Evolutionary conservation across 1,140 invertebrate species (phyloP).

Genomic region (Lucilia sericata): DNA sequence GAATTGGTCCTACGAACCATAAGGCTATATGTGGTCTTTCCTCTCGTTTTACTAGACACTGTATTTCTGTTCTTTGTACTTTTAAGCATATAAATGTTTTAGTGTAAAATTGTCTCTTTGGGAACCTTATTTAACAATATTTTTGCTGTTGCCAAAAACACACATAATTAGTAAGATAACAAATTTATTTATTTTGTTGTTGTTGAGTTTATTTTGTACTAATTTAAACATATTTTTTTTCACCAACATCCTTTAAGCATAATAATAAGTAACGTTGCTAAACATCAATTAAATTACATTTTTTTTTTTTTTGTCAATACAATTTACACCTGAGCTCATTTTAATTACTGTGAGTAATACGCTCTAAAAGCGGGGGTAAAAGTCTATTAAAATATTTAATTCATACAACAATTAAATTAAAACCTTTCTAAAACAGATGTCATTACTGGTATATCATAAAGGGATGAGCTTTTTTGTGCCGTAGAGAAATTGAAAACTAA

Average conservation of each 20-base stretch:
- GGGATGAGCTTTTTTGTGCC: neutral
- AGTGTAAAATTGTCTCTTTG: constrained; percentile 29
- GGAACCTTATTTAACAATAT: constrained; percentile 26
- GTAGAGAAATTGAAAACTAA: constrained; percentile 22
- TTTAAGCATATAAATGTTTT: neutral
- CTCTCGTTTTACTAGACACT: neutral
- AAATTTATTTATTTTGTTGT: neutral
- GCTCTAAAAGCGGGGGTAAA: neutral
- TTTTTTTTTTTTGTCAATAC: constrained; percentile 33
- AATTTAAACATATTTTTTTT: neutral
- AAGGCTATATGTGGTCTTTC: too few relatives aligned
- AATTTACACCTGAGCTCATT: constrained; percentile 46
- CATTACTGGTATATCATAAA: neutral
- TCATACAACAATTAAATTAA: constrained; percentile 35
- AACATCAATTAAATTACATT: constrained; percentile 38
- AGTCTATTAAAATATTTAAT: constrained; percentile 27
- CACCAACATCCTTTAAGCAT: constrained; percentile 2
- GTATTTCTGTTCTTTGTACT: neutral
- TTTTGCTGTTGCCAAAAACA: constrained; percentile 23
- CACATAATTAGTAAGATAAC: constrained; percentile 40
- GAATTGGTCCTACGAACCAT: too few relatives aligned
- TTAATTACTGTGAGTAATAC: constrained; percentile 32
- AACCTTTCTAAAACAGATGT: constrained; percentile 32
- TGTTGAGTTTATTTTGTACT: neutral
- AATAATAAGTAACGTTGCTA: neutral